phyloP scores from a whole-genome alignment of 2,797 vertebrate species.

The Spea hammondii region DNA sequence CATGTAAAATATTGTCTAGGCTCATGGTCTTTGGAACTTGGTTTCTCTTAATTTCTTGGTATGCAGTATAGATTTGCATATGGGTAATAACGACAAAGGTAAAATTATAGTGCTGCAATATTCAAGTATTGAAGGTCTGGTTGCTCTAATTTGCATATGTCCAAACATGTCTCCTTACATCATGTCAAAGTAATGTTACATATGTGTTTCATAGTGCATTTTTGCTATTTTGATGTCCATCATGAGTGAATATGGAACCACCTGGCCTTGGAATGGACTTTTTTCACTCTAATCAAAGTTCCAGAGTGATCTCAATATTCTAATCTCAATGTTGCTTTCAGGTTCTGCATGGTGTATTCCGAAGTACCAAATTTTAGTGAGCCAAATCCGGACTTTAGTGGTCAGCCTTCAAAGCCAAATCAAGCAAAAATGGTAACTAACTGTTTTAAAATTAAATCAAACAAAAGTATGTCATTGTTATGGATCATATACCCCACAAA shows the following conservation, averaged over 20 bases:
- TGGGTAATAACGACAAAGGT: too few relatives aligned
- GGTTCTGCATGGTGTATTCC: slow-evolving; percentile 99
- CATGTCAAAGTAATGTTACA: not conserved
- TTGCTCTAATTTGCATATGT: too few relatives aligned
- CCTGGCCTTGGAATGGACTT: not conserved
- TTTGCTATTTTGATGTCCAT: not conserved
- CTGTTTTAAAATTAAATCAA: not conserved
- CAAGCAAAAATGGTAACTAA: slow-evolving; percentile 85
- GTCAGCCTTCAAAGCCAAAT: slow-evolving; percentile 62
- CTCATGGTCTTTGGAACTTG: too few relatives aligned
- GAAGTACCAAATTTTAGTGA: slow-evolving; percentile 99
- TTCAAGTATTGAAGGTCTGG: too few relatives aligned
- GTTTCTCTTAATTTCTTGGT: too few relatives aligned
- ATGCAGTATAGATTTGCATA: too few relatives aligned
- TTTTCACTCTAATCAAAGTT: not conserved
- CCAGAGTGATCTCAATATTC: not conserved
- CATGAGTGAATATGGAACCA: not conserved
- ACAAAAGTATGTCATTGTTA: too few relatives aligned
- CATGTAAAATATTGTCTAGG: too few relatives aligned
- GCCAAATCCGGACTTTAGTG: slow-evolving; percentile 84
- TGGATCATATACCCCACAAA: too few relatives aligned
- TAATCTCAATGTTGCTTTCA: slow-evolving; percentile 60
- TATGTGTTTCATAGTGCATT: not conserved
- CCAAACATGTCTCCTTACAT: too few relatives aligned
- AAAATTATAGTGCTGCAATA: too few relatives aligned